A percentile compares a stretch with the other conserved stretches of the same genome.
Evolutionary conservation across 2,113 vertebrate species (phyloP).

Genomic region (Fregetta grallaria): DNA sequence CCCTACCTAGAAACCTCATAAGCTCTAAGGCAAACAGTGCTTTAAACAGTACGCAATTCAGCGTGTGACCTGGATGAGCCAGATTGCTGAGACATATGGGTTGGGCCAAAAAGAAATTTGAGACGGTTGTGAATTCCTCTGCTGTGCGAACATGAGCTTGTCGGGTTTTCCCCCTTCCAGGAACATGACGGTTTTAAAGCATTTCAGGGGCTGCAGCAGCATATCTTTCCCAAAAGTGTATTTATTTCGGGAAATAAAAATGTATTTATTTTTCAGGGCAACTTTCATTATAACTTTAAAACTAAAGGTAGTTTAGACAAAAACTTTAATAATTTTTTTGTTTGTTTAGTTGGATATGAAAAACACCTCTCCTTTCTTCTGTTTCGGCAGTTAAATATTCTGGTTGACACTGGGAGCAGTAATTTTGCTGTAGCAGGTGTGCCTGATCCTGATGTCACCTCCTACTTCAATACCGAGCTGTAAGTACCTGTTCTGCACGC

Average conservation of each 20-base stretch:
- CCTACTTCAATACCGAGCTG: conserved; percentile 80
- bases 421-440: conserved; percentile 96
- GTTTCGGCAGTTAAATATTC: conserved; percentile 90
- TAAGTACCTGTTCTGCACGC: conserved; percentile 48
- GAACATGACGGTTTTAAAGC: neutral
- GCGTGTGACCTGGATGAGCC: neutral
- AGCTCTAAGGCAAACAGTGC: neutral
- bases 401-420: conserved; percentile 98
- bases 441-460: conserved; percentile 79
- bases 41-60: neutral
- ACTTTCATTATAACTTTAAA: neutral
- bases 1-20: neutral
- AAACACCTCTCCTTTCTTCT: conserved; percentile 18
- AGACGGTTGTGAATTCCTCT: neutral
- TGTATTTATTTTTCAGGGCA: neutral
- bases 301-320: neutral
- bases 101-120: neutral
- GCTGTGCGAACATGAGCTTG: neutral
- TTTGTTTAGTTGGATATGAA: neutral
- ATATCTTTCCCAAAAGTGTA: neutral
- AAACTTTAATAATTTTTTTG: neutral
- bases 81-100: neutral
- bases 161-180: neutral
- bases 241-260: neutral
- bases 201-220: neutral